Percentiles rank a stretch among this genome's conserved stretches.
Evolutionary conservation across 2,113 vertebrate genomes (phyloP).

Genomic region (Ictalurus furcatus): DNA sequence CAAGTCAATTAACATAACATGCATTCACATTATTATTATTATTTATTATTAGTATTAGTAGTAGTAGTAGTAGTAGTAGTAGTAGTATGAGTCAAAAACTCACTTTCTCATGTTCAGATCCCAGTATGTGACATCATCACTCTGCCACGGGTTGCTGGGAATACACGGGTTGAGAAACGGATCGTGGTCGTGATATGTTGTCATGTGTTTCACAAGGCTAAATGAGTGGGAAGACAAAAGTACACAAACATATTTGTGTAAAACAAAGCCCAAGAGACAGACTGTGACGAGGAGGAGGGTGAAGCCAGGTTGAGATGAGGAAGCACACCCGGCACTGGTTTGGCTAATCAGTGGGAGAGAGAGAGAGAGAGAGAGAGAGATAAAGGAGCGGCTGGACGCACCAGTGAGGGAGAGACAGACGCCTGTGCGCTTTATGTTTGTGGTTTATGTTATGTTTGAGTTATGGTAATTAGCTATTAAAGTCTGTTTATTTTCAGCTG

Average conservation of each 20-base stretch:
- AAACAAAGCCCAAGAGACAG: not conserved
- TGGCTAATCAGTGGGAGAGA: no score
- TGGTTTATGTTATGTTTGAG: no score
- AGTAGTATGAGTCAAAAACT: constrained; percentile 38
- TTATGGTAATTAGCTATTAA: no score
- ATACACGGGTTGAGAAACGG: constrained; percentile 86
- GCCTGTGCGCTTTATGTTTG: no score
- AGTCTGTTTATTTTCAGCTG: no score
- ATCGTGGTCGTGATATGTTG: constrained; percentile 87
- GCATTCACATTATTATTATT: not conserved
- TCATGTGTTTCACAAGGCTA: constrained; percentile 88
- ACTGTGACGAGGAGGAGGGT: no score
- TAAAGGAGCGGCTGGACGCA: no score
- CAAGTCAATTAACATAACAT: not conserved
- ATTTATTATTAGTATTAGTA: not conserved
- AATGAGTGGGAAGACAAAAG: constrained; percentile 5
- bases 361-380: no score
- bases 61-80: not conserved
- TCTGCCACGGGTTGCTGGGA: constrained; percentile 93
- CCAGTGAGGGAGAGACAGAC: no score
- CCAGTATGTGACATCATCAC: constrained; percentile 88
- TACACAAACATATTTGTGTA: not conserved
- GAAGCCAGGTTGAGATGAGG: no score
- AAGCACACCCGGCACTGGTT: no score
- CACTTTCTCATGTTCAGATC: constrained; percentile 88